Percentiles rank a stretch among this genome's conserved stretches.
phyloP scores from a whole-genome alignment of 2,113 vertebrate species.

The Aramus guarauna region DNA sequence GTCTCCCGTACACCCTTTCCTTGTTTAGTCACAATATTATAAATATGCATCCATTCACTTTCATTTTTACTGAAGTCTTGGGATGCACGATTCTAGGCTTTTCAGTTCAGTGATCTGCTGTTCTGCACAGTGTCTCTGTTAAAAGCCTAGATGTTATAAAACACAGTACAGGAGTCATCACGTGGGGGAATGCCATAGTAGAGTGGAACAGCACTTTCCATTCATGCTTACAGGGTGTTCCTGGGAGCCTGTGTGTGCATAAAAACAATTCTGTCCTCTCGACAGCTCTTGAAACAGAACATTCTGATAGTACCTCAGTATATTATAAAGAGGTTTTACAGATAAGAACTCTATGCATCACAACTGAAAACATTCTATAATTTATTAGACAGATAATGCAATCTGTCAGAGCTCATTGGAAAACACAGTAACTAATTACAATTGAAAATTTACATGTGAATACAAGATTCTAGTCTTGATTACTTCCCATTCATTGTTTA shows the following conservation, averaged over 20 bases:
- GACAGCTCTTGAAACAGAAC: not conserved
- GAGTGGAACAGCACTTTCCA: not conserved
- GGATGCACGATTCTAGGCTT: not conserved
- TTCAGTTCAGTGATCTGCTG: not conserved
- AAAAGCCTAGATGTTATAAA: not conserved
- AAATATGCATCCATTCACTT: not conserved
- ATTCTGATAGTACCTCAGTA: not conserved
- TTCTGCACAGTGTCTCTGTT: not conserved
- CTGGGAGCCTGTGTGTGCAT: not conserved
- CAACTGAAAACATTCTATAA: not conserved
- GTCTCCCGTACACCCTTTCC: not conserved
- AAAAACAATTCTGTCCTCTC: not conserved
- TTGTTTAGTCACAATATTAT: not conserved
- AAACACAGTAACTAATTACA: not conserved
- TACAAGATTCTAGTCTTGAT: not conserved
- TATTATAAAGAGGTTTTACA: not conserved
- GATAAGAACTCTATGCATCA: not conserved
- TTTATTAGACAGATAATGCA: not conserved
- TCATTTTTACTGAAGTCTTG: not conserved
- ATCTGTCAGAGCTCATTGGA: not conserved
- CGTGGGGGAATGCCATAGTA: rapidly evolving
- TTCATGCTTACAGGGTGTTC: not conserved
- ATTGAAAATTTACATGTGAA: not conserved
- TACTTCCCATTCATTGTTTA: not conserved
- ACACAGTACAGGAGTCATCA: not conserved